These are phyloP conservation scores for Phorcus lineatus DNA, from an alignment of 2,888 invertebrate species.

Conservation along the genomic window DNA sequence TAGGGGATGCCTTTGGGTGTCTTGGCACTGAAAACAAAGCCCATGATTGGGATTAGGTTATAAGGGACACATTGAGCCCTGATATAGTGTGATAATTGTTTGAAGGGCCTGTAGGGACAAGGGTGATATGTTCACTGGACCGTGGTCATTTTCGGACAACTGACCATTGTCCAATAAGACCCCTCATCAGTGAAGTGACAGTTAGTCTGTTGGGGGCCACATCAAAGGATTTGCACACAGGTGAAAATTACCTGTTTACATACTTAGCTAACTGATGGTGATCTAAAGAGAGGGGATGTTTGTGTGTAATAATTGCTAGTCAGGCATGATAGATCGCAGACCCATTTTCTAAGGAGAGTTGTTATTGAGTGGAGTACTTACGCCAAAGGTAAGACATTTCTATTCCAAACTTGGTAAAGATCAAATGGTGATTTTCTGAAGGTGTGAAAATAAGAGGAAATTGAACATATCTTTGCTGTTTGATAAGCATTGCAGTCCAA, in stretches of 20 bases:
- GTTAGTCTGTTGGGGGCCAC: background rate
- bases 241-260: background rate
- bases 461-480: background rate
- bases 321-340: background rate
- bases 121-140: background rate
- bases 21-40: background rate
- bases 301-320: background rate
- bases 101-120: background rate
- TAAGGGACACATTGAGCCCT: background rate
- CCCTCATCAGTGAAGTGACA: background rate
- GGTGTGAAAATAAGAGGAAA: background rate
- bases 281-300: background rate
- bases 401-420: background rate
- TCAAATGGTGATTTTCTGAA: background rate
- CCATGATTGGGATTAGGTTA: background rate
- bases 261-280: slow-evolving; percentile 1
- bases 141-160: background rate
- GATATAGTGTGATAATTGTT: background rate
- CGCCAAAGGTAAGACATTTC: background rate
- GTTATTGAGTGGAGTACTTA: background rate
- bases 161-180: slow-evolving; percentile 6
- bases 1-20: background rate
- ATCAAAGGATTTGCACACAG: slow-evolving; percentile 11
- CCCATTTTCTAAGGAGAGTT: background rate
- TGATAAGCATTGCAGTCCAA: no score